Evolutionary conservation across 2,797 vertebrate genomes (phyloP).

Genomic region (Scleropages formosus): DNA sequence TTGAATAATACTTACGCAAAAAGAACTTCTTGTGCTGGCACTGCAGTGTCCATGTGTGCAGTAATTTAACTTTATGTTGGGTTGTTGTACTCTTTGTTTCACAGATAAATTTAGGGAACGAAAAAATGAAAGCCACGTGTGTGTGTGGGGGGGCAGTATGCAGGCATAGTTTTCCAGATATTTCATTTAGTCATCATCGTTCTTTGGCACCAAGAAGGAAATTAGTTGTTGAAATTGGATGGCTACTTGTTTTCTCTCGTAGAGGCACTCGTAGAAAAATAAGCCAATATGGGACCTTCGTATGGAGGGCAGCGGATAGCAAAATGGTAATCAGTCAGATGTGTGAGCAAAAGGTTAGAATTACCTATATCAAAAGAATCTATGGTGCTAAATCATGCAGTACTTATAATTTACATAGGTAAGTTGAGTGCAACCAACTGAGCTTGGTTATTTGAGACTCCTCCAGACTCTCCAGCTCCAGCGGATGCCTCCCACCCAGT

Average conservation of each 20-base stretch:
- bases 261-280: too few relatives aligned
- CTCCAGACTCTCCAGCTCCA: neutral
- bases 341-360: too few relatives aligned
- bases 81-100: neutral
- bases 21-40: neutral
- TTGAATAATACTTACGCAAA: neutral
- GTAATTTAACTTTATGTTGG: neutral
- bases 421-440: neutral
- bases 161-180: constrained; percentile 3
- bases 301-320: too few relatives aligned
- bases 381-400: too few relatives aligned
- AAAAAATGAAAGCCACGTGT: constrained; percentile 13
- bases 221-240: too few relatives aligned
- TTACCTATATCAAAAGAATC: too few relatives aligned
- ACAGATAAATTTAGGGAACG: neutral
- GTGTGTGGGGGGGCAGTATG: neutral
- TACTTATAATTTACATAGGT: neutral
- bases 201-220: neutral
- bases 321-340: too few relatives aligned
- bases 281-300: too few relatives aligned
- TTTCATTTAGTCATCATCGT: neutral
- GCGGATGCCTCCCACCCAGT: neutral
- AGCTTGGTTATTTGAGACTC: neutral
- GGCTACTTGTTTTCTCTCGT: too few relatives aligned
- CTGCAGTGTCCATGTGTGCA: neutral